A percentile compares a stretch with the other conserved stretches of the same genome.
Evolutionary conservation across 1,140 invertebrate species (phyloP).

Genomic region (Bombus balteatus): DNA sequence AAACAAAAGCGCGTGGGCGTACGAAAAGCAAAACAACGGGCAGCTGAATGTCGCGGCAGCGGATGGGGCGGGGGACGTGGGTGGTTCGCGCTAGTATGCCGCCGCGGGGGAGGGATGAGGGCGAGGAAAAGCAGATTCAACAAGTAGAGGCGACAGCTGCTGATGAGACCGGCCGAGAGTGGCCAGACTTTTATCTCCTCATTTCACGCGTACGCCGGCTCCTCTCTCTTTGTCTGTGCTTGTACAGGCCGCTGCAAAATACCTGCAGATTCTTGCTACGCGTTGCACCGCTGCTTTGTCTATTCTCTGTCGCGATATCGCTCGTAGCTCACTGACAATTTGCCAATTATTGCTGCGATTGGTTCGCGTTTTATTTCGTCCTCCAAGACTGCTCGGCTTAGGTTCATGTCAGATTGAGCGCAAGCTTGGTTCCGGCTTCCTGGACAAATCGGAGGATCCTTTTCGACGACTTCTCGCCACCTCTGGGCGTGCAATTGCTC

Average conservation of each 20-base stretch:
- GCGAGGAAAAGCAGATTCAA: slow-evolving; percentile 62
- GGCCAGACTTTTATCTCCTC: slow-evolving; percentile 55
- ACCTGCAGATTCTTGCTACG: too few relatives aligned
- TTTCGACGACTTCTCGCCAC: too few relatives aligned
- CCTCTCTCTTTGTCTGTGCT: neutral
- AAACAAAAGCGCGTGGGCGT: slow-evolving; percentile 24
- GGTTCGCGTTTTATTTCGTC: rapidly evolving
- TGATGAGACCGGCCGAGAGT: slow-evolving; percentile 56
- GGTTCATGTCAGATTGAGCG: too few relatives aligned
- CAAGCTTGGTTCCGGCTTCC: too few relatives aligned
- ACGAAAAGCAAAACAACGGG: slow-evolving; percentile 55
- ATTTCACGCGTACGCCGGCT: slow-evolving; percentile 22
- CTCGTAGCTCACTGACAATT: rapidly evolving
- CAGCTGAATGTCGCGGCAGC: slow-evolving; percentile 46
- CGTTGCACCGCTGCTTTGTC: too few relatives aligned
- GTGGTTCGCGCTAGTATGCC: slow-evolving; percentile 44
- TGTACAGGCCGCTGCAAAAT: neutral
- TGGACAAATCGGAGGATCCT: too few relatives aligned
- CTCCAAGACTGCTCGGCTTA: rapidly evolving
- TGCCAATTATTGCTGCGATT: too few relatives aligned
- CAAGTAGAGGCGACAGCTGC: slow-evolving; percentile 66
- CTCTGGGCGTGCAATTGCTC: too few relatives aligned
- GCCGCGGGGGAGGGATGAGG: neutral
- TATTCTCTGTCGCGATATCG: too few relatives aligned
- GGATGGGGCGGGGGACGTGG: neutral